Evolutionary conservation across 2,797 vertebrate genomes (phyloP).

Genomic region (Acrocephalus scirpaceus): DNA sequence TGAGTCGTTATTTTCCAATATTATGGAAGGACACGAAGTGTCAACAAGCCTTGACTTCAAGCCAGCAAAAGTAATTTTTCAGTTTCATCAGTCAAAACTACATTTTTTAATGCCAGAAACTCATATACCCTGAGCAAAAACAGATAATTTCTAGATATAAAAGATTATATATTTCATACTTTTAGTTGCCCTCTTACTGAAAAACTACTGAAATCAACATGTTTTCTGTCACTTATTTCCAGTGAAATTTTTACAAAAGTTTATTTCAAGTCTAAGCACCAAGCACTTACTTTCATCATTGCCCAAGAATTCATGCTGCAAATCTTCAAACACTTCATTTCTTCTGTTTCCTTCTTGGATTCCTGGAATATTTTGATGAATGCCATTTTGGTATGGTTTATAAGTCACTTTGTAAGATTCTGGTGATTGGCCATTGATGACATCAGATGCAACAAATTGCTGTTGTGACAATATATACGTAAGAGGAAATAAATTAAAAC

Average conservation of each 20-base stretch:
- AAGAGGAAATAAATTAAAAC: background rate
- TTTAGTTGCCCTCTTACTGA: background rate
- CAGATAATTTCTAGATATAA: background rate
- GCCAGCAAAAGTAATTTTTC: background rate
- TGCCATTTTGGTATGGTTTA: constrained; percentile 82
- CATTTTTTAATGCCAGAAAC: background rate
- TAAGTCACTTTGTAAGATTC: constrained; percentile 84
- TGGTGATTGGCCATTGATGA: constrained; percentile 52
- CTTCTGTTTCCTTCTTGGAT: constrained; percentile 69
- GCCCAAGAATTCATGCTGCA: constrained; percentile 89
- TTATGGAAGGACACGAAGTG: background rate
- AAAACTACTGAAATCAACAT: background rate
- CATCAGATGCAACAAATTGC: constrained; percentile 73
- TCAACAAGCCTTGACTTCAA: background rate
- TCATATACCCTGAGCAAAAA: background rate
- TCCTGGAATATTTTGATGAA: constrained; percentile 75
- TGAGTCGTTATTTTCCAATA: background rate
- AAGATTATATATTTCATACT: background rate
- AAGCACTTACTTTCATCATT: constrained; percentile 82
- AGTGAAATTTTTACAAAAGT: background rate
- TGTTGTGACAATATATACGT: constrained; percentile 11
- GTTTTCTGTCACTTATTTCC: background rate
- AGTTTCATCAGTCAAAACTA: background rate
- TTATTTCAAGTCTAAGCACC: background rate
- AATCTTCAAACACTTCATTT: constrained; percentile 81